Evolutionary conservation across 2,113 vertebrate genomes (phyloP), one percentile per base, ranked within the genome.

Genomic region (Vimba vimba): DNA sequence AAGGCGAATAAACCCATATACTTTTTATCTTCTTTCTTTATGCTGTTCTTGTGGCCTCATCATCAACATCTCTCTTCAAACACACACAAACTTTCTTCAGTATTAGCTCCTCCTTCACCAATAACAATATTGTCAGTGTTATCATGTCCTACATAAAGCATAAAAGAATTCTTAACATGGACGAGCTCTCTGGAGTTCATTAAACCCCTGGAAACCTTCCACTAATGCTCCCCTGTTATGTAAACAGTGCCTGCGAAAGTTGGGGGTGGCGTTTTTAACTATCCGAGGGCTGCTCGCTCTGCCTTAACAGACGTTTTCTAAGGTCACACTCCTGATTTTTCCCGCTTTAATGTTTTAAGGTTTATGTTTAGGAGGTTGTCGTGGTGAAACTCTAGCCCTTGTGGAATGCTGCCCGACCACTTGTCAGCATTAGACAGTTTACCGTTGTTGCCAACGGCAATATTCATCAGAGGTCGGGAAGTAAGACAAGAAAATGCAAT

Each of bases 361-460:
- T 91, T 57, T 23, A 23, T 23, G 55, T 57, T 57, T 69, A 87
- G 74, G 68, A 86, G 57, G 78, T 80, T 83, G 85, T 83, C 13
- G 39, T 77, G 81, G 84, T 69, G 82, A 83, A 78, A 57, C 79
- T 71, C 23, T 11, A 75, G 19, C n/a, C n/a, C 55, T 27, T 69
- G 19, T 86, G 90, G 90, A 89, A 91, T 90, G 86, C 39, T 15
- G 27, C 66, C 33, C 68, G n/a, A 62, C 88, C 80, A 74, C 88
- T 73, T 17, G 77, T 85, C 80, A 82, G 64, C 62, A 6, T 82
- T 82, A 55, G 60, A 84, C 86, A 39, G 83, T 71, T 82, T 84
- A 82, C 84, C 79, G 85, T 90, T 88, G 85, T 83, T 39, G 89
- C 89, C 85, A 27, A 55, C 23, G 86, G 87, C 85, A 47, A 82